Percentiles rank a stretch among this genome's conserved stretches.
Evolutionary conservation across 2,797 vertebrate species (phyloP).

Genomic region (Danio tinwini): DNA sequence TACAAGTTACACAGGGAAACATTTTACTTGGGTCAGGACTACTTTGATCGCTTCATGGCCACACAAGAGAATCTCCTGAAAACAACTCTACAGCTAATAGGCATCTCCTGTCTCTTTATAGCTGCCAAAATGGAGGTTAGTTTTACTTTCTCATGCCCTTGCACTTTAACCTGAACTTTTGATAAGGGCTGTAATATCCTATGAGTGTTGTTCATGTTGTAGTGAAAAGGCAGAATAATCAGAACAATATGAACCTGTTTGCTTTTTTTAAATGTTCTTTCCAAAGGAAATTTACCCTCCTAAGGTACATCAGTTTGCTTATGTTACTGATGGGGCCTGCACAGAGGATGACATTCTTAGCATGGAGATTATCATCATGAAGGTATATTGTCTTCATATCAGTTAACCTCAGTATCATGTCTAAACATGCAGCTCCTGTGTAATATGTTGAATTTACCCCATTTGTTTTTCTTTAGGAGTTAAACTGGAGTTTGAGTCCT

Average conservation of each 20-base stretch:
- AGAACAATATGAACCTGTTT: too few species aligned
- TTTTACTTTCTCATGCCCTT: background rate
- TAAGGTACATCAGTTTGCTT: conserved; percentile 95
- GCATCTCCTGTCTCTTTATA: conserved; percentile 93
- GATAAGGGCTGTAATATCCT: background rate
- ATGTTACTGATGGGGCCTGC: conserved; percentile 95
- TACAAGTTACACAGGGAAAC: conserved; percentile 96
- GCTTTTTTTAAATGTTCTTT: background rate
- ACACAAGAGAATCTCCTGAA: conserved; percentile 91
- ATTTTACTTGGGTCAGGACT: conserved; percentile 94
- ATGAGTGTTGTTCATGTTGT: background rate
- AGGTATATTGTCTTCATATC: conserved; percentile 76
- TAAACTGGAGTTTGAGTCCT: conserved; percentile 93
- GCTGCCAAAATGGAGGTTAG: conserved; percentile 95
- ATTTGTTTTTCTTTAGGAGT: conserved; percentile 77
- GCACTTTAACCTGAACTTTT: background rate
- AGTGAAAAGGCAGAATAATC: too few species aligned
- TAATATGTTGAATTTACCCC: conserved; percentile 10
- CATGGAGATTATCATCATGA: conserved; percentile 97
- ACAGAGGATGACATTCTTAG: conserved; percentile 92
- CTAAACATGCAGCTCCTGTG: background rate
- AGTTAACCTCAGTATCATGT: background rate
- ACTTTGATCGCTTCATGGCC: conserved; percentile 97
- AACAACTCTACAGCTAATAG: conserved; percentile 92
- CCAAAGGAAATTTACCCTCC: conserved; percentile 96